A percentile compares a stretch with the other conserved stretches of the same genome.
Evolutionary conservation across 2,888 invertebrate genomes (phyloP).

Genomic region (Cephalotes varians): DNA sequence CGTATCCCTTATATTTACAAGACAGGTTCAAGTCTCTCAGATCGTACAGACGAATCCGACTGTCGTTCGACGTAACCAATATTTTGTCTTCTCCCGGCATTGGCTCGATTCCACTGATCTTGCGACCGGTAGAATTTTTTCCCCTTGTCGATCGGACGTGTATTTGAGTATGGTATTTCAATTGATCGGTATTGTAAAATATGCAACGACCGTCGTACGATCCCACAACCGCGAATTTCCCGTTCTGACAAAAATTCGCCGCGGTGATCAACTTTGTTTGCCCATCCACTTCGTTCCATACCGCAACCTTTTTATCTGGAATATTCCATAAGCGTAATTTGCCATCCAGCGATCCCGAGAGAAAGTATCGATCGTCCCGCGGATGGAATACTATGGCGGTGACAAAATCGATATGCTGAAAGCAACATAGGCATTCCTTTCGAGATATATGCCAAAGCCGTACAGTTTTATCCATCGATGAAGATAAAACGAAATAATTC

Average conservation of each 20-base stretch:
- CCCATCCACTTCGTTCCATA: constrained; percentile 99
- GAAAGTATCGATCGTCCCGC: constrained; percentile 95
- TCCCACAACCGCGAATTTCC: constrained; percentile 99
- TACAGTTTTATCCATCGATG: constrained; percentile 99
- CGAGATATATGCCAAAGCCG: constrained; percentile 98
- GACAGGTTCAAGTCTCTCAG: constrained; percentile 96
- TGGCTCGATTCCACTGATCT: constrained; percentile 99
- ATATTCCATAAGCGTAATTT: constrained; percentile 99
- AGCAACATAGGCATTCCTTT: constrained; percentile 98
- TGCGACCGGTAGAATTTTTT: constrained; percentile 96
- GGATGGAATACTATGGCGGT: constrained; percentile 99
- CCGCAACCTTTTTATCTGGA: constrained; percentile 99
- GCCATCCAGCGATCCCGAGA: constrained; percentile 99
- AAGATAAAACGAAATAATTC: constrained; percentile 98
- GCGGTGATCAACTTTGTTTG: constrained; percentile 97
- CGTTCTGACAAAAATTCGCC: constrained; percentile 98
- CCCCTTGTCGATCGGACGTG: constrained; percentile 98
- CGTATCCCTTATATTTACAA: constrained; percentile 97
- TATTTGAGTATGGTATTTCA: constrained; percentile 99
- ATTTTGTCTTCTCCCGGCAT: constrained; percentile 98
- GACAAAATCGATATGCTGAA: constrained; percentile 99
- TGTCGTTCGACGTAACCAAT: constrained; percentile 98
- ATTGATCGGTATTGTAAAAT: constrained; percentile 98
- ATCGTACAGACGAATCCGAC: constrained; percentile 98
- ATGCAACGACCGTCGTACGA: constrained; percentile 99